Evolutionary conservation across 2,888 invertebrate species (phyloP).

Genomic region (Clistopyga incitator): DNA sequence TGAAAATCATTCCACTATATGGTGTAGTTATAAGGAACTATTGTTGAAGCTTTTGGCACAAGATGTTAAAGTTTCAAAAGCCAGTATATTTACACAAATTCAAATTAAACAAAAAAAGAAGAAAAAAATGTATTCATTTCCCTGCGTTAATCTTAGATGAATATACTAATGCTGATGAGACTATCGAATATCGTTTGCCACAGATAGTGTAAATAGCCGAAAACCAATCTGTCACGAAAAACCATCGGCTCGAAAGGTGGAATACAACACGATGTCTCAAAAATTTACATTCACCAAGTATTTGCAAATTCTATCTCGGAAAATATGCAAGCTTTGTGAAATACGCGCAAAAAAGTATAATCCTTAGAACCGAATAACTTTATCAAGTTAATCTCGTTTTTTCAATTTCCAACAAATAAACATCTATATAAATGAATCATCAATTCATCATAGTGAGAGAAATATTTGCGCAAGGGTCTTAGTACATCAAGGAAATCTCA

Average conservation of each 20-base stretch:
- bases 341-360: too few species aligned
- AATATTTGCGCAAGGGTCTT: neutral
- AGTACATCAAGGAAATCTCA: neutral
- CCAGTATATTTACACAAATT: conserved; percentile 67
- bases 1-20: conserved; percentile 78
- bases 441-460: neutral
- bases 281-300: neutral
- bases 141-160: conserved; percentile 69
- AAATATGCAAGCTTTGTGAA: too few species aligned
- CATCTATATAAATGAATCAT: neutral
- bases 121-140: conserved; percentile 12
- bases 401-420: neutral
- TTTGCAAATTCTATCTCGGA: too few species aligned
- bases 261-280: conserved; percentile 4
- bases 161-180: conserved; percentile 78
- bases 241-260: conserved; percentile 78
- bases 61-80: conserved; percentile 73
- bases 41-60: conserved; percentile 77
- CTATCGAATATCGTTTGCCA: conserved; percentile 74
- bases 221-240: conserved; percentile 67
- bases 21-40: conserved; percentile 78
- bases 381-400: neutral
- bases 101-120: neutral
- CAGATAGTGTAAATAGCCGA: conserved; percentile 77
- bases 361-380: too few species aligned